phyloP scores from a whole-genome alignment of 1,140 invertebrate species.

The Triops cancriformis region DNA sequence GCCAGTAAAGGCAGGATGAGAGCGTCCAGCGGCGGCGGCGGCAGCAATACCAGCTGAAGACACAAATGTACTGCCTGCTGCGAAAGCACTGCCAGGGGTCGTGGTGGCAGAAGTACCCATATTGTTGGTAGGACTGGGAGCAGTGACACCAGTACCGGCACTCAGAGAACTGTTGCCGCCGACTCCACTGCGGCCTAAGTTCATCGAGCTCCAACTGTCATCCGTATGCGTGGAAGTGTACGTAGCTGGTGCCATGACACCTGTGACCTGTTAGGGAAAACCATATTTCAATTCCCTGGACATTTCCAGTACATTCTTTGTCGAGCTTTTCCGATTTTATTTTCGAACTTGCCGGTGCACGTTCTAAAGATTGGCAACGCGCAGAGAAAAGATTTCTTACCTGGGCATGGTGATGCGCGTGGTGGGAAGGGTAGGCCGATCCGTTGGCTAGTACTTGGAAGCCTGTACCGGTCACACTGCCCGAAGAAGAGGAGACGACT shows the following conservation, averaged over 20 bases:
- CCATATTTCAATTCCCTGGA: no score
- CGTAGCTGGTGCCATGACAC: background rate
- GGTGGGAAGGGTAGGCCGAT: background rate
- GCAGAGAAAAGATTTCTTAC: background rate
- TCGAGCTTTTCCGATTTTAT: no score
- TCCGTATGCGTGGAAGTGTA: background rate
- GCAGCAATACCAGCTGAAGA: slow-evolving; percentile 10
- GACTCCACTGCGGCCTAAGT: background rate
- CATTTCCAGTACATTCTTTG: no score
- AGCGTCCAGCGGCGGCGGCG: background rate
- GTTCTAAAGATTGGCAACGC: no score
- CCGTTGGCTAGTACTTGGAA: slow-evolving; percentile 1
- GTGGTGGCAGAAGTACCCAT: background rate
- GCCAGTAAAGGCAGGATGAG: slow-evolving; percentile 19
- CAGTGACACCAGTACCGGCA: slow-evolving; percentile 10
- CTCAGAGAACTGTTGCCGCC: background rate
- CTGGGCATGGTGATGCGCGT: background rate
- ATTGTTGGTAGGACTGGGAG: background rate
- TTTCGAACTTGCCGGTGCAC: no score
- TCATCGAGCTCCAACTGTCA: background rate
- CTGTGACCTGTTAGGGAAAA: background rate
- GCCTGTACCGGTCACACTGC: background rate
- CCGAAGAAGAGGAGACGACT: background rate
- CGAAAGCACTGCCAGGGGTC: background rate
- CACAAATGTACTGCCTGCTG: background rate